phyloP scores from a whole-genome alignment of 1,140 invertebrate genomes.

The Solen grandis region DNA sequence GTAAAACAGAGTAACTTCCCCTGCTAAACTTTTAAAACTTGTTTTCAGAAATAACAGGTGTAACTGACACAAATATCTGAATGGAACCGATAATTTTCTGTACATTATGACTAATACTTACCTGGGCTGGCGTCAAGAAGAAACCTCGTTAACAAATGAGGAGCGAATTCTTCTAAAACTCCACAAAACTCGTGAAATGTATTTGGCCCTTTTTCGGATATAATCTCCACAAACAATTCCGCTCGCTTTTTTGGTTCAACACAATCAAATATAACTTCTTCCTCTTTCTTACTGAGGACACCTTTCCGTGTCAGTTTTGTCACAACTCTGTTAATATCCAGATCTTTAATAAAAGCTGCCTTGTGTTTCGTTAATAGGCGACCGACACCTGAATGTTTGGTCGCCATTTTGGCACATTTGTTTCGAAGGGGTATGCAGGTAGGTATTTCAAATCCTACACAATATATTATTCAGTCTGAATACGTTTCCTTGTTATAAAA shows the following conservation, averaged over 20 bases:
- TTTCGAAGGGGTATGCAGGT: slow-evolving; percentile 37
- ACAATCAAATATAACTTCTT: slow-evolving; percentile 50
- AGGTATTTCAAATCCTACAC: not conserved
- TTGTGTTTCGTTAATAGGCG: slow-evolving; percentile 52
- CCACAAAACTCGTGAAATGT: slow-evolving; percentile 52
- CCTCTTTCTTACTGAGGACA: slow-evolving; percentile 44
- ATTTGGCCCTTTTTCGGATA: slow-evolving; percentile 37
- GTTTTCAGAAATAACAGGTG: not conserved
- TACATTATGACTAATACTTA: not conserved
- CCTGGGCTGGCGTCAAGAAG: slow-evolving; percentile 44
- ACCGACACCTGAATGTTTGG: slow-evolving; percentile 47
- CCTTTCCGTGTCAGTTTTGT: slow-evolving; percentile 35
- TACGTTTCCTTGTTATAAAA: not conserved
- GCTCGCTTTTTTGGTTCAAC: slow-evolving; percentile 31
- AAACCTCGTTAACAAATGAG: slow-evolving; percentile 47
- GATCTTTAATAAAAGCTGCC: slow-evolving; percentile 29
- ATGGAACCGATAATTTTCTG: not conserved
- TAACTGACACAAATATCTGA: not conserved
- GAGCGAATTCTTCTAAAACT: slow-evolving; percentile 43
- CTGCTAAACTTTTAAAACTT: not conserved
- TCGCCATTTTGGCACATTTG: slow-evolving; percentile 46
- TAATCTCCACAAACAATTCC: slow-evolving; percentile 46
- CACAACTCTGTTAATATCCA: slow-evolving; percentile 42
- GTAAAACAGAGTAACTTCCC: not conserved
- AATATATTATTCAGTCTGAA: slow-evolving; percentile 13